Evolutionary conservation across 2,888 invertebrate species (phyloP).

Genomic region (Schizotus pectinicornis): DNA sequence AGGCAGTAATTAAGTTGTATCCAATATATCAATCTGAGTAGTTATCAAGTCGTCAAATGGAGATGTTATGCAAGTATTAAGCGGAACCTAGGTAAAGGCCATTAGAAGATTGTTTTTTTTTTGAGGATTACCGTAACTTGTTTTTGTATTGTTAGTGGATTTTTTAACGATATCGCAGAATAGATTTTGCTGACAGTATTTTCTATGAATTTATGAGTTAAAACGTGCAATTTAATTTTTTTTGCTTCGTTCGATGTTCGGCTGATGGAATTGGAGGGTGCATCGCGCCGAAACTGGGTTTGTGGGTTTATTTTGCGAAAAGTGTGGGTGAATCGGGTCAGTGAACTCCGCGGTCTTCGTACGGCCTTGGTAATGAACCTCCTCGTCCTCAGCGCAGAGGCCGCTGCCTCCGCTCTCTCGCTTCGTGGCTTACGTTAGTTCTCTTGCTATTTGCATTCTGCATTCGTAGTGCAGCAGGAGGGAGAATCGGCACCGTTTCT

Average conservation of each 20-base stretch:
- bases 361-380: conserved; percentile 49
- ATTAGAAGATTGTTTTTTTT: not conserved
- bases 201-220: no score
- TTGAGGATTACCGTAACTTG: no score
- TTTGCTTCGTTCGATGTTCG: not conserved
- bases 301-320: not conserved
- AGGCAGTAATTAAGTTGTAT: no score
- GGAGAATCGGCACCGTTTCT: not conserved
- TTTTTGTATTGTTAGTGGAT: no score
- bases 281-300: not conserved
- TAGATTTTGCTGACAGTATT: no score
- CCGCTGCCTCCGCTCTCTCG: conserved; percentile 10
- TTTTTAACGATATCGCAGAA: no score
- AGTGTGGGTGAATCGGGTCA: conserved; percentile 39
- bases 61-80: not conserved
- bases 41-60: no score
- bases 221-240: no score
- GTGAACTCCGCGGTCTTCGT: conserved; percentile 44
- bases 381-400: conserved; percentile 15
- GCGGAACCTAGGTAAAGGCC: not conserved
- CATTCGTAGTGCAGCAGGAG: not conserved
- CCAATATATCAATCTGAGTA: no score
- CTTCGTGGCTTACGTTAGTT: conserved; percentile 18
- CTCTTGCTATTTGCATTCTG: conserved; percentile 16
- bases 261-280: not conserved